Percentiles rank a stretch among this genome's conserved stretches.
These are phyloP conservation scores for Oasisia sp. DNA, from an alignment of 2,888 invertebrate species.

Conservation along the genomic window DNA sequence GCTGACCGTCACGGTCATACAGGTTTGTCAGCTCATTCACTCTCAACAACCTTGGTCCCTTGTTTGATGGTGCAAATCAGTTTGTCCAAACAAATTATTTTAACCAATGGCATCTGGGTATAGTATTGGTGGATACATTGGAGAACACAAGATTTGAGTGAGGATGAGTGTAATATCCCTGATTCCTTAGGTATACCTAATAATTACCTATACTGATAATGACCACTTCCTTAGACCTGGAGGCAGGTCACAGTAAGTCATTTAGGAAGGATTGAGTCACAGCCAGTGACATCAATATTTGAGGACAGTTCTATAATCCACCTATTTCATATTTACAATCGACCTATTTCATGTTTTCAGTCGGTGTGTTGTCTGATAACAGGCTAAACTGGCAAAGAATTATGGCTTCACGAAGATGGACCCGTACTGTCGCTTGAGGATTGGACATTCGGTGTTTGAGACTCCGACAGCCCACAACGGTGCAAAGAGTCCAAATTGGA, in stretches of 20 bases:
- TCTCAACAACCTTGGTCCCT: neutral
- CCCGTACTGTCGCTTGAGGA: constrained; percentile 90
- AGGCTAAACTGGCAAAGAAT: constrained; percentile 79
- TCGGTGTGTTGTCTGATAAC: neutral
- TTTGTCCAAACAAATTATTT: neutral
- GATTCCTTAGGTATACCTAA: no score
- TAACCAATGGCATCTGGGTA: neutral
- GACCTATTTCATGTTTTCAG: neutral
- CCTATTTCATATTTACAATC: neutral
- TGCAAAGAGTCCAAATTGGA: constrained; percentile 94
- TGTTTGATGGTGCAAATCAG: neutral
- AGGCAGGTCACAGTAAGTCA: no score
- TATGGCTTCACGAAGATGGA: constrained; percentile 96
- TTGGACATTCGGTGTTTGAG: constrained; percentile 95
- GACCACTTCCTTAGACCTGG: no score
- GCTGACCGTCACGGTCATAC: constrained; percentile 85
- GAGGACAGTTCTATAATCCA: neutral
- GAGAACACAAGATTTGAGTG: no score
- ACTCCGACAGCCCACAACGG: constrained; percentile 95
- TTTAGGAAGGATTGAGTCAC: no score
- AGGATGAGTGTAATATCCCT: no score
- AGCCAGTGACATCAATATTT: no score
- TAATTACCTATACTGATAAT: no score
- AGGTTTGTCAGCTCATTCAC: constrained; percentile 68
- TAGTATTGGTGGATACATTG: no score